phyloP scores from a whole-genome alignment of 2,113 vertebrate species.

The Stigmatopora nigra region DNA sequence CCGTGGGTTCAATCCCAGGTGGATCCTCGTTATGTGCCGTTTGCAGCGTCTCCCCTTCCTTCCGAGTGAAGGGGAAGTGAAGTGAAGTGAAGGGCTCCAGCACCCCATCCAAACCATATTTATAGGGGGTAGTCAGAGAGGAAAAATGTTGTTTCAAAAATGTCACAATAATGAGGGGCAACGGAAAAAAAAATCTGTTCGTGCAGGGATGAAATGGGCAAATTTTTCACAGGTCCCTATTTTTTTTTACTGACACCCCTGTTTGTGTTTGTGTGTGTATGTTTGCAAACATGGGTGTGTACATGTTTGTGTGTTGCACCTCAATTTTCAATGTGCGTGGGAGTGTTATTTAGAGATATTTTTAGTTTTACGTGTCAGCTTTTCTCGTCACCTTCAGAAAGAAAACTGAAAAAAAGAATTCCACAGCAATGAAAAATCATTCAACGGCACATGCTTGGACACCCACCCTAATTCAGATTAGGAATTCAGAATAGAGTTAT shows the following conservation, averaged over 20 bases:
- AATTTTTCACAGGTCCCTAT: background rate
- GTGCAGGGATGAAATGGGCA: background rate
- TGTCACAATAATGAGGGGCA: background rate
- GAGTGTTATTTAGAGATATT: constrained; percentile 68
- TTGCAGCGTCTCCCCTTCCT: too few relatives aligned
- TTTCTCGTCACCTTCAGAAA: constrained; percentile 58
- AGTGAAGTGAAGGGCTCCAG: too few relatives aligned
- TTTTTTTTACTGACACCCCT: background rate
- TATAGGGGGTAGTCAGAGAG: constrained; percentile 4
- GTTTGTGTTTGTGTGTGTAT: constrained; percentile 20
- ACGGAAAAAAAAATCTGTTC: background rate
- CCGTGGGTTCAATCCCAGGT: too few relatives aligned
- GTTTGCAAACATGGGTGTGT: constrained; percentile 14
- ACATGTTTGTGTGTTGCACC: constrained; percentile 34
- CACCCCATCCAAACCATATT: too few relatives aligned
- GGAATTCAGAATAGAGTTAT: constrained; percentile 21
- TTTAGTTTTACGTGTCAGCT: constrained; percentile 65
- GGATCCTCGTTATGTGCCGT: too few relatives aligned
- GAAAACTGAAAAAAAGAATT: constrained; percentile 57
- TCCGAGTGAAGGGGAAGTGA: too few relatives aligned
- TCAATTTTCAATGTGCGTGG: constrained; percentile 45
- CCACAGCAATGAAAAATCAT: constrained; percentile 33
- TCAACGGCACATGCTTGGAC: constrained; percentile 35
- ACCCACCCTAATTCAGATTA: constrained; percentile 27
- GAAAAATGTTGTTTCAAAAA: background rate